Evolutionary conservation across 2,797 vertebrate species (phyloP), one percentile per base, ranked within the genome.

Genomic region (Urophycis tenuis): DNA sequence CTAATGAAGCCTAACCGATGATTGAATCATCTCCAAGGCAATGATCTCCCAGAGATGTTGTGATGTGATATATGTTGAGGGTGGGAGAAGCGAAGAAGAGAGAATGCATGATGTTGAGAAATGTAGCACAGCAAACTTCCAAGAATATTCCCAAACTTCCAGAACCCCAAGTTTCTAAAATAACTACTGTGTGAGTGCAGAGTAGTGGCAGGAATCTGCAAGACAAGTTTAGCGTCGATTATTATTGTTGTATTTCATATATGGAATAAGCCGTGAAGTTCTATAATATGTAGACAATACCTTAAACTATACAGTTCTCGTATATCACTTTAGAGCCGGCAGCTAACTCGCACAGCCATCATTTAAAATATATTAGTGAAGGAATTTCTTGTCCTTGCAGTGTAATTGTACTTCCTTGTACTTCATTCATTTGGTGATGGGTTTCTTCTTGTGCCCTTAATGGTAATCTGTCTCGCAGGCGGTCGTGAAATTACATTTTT

Each of bases 11-110:
- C n/a, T 71, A 74, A 67, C 71, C 35, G 32, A 9, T 73, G 30
- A 35, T 53, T 73, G 29, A 35, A 41, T 78, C 71, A 36, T 64
- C 45, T 30, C 32, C 70, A 73, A 73, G 60, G 60, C 22, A 60
- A 67, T 29, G 60, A 67, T 67, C 60, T 11, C 29, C 60, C 60
- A 25, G 60, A 67, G 60, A 67, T 64, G 53, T 64, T 64, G 11
- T 67, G 60, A 67, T 67, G 14, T 8, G n/a, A 60, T 67, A 67
- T 19, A 29, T 29, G 29, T 67, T 10, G 60, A 67, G 53, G 53
- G n/a, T n/a, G n/a, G 29, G 53, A 25, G n/a, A 64, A 25, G 53
- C 7, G n/a, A 29, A 19, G 1, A 25, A 64, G n/a, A n/a, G n/a
- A 25, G 9, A n/a, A 25, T 10, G 9, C 29, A 64, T n/a, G n/a